Conservation (phyloP, 2,113 vertebrate genomes). For the Anguilla japonica region DNA sequence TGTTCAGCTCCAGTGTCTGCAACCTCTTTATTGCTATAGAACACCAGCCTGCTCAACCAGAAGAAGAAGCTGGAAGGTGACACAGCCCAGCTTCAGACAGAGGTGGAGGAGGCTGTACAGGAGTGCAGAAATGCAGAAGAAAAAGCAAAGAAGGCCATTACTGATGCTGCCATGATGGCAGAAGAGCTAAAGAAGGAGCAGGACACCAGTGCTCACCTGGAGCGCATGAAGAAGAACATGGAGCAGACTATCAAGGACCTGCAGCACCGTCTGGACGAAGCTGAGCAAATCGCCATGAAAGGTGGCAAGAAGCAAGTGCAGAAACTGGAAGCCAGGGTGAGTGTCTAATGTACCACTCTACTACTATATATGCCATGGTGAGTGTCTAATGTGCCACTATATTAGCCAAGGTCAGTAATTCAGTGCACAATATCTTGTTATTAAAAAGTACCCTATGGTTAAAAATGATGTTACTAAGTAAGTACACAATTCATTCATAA, state of each 20-base stretch:
- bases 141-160: slow-evolving; percentile 46
- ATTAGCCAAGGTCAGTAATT: too few relatives aligned
- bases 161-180: slow-evolving; percentile 66
- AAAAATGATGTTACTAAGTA: too few relatives aligned
- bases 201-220: slow-evolving; percentile 73
- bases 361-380: slow-evolving; percentile 60
- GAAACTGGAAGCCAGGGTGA: slow-evolving; percentile 78
- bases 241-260: slow-evolving; percentile 83
- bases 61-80: slow-evolving; percentile 42
- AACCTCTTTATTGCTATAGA: background rate
- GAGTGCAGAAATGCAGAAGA: slow-evolving; percentile 44
- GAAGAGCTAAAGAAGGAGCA: slow-evolving; percentile 76
- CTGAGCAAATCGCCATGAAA: slow-evolving; percentile 80
- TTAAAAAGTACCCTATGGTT: background rate
- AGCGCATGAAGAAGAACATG: slow-evolving; percentile 86
- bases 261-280: slow-evolving; percentile 79
- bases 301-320: slow-evolving; percentile 84
- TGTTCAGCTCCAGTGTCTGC: background rate
- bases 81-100: slow-evolving; percentile 33
- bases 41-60: slow-evolving; percentile 43
- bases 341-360: background rate
- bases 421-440: too few relatives aligned
- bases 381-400: slow-evolving; percentile 10
- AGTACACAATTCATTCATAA: background rate
- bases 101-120: slow-evolving; percentile 43